Conservation (phyloP, 2,113 vertebrate genomes). For the Phaethornis superciliosus region DNA sequence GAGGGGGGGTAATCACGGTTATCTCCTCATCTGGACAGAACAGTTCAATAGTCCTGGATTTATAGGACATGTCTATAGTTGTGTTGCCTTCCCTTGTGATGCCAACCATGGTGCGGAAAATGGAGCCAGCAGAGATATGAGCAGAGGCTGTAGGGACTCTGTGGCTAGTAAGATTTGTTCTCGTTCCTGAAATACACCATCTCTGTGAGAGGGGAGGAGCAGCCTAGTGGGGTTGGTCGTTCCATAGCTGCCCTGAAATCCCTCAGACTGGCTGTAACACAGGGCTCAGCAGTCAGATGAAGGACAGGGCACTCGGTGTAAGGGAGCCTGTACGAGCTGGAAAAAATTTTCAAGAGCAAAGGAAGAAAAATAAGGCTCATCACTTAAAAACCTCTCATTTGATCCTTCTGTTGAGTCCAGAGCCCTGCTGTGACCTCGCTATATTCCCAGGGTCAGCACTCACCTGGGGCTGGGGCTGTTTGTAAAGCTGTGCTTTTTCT, state of each 20-base stretch:
- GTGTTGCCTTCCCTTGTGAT: not conserved
- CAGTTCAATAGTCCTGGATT: not conserved
- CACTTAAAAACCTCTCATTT: not conserved
- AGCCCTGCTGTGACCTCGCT: fast-evolving
- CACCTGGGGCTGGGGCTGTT: not conserved
- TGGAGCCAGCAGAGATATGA: not conserved
- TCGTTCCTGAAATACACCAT: not conserved
- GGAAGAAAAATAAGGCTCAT: not conserved
- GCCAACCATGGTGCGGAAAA: not conserved
- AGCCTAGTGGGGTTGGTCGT: not conserved
- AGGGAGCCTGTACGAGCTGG: not conserved
- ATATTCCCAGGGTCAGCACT: fast-evolving
- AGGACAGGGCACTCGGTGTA: fast-evolving
- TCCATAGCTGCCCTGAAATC: not conserved
- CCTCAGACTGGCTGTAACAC: not conserved
- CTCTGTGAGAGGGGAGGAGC: not conserved
- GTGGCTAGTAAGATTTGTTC: not conserved
- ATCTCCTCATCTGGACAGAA: not conserved
- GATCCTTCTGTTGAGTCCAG: not conserved
- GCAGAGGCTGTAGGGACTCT: not conserved
- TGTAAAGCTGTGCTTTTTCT: not conserved
- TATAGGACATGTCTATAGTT: not conserved
- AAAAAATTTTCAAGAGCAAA: not conserved
- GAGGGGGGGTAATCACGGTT: fast-evolving
- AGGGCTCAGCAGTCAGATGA: not conserved